These are phyloP conservation scores for Cisticola juncidis DNA, from an alignment of 2,113 vertebrate genomes.

Conservation along the genomic window DNA sequence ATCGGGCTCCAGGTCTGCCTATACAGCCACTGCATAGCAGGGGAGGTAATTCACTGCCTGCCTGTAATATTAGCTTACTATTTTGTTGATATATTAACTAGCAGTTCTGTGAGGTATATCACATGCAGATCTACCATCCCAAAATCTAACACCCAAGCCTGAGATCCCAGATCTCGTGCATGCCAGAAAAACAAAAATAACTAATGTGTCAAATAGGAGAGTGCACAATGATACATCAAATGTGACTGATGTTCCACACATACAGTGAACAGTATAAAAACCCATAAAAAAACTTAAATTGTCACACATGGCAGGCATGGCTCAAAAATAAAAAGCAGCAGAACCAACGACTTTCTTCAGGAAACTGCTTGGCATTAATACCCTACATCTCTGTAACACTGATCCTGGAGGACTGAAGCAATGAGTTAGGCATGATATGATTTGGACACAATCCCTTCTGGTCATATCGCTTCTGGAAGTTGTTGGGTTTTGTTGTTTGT, in stretches of 20 bases:
- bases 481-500: background rate
- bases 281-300: background rate
- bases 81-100: background rate
- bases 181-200: background rate
- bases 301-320: slow-evolving; percentile 38
- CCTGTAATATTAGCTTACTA: slow-evolving; percentile 46
- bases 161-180: background rate
- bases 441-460: background rate
- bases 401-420: background rate
- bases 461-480: background rate
- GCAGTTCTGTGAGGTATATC: slow-evolving; percentile 65
- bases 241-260: background rate
- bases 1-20: background rate
- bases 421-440: background rate
- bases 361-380: background rate
- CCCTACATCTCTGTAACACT: background rate
- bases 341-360: background rate
- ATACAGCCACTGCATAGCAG: background rate
- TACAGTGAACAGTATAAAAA: slow-evolving; percentile 25
- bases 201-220: background rate
- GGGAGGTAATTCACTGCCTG: background rate
- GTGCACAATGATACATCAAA: background rate
- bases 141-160: background rate
- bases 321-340: slow-evolving; percentile 67
- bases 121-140: slow-evolving; percentile 6